phyloP scores from a whole-genome alignment of 2,888 invertebrate genomes.

The Napeogenes inachia region DNA sequence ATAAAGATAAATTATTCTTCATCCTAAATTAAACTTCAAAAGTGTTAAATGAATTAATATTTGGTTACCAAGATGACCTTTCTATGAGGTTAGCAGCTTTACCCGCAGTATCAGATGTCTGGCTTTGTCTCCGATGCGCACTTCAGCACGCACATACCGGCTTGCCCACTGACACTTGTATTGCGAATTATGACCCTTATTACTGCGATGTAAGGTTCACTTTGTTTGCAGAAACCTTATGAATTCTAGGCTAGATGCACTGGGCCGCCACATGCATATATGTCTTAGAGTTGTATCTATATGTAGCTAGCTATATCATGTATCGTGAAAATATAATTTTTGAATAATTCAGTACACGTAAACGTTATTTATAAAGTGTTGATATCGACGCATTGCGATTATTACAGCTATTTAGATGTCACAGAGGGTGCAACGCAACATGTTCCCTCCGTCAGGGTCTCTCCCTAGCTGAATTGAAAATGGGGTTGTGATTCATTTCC shows the following conservation, averaged over 20 bases:
- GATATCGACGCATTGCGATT: constrained; percentile 54
- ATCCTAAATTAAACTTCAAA: too few relatives aligned
- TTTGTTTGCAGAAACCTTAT: constrained; percentile 10
- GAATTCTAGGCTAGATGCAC: constrained; percentile 4
- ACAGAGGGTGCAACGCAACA: constrained; percentile 63
- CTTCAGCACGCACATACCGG: constrained; percentile 50
- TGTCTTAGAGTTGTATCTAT: neutral
- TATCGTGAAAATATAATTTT: constrained; percentile 8
- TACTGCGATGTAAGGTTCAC: constrained; percentile 18
- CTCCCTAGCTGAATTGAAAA: constrained; percentile 68
- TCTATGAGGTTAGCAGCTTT: constrained; percentile 13
- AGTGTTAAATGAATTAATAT: too few relatives aligned
- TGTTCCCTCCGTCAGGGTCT: constrained; percentile 51
- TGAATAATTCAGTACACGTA: constrained; percentile 13
- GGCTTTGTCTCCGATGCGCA: constrained; percentile 56
- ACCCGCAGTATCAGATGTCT: constrained; percentile 53
- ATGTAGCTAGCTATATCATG: neutral
- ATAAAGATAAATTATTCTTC: too few relatives aligned
- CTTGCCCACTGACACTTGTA: constrained; percentile 39
- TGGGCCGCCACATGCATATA: neutral
- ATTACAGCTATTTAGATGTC: constrained; percentile 67
- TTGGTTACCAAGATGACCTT: neutral
- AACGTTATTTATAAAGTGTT: constrained; percentile 18
- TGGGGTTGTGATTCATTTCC: constrained; percentile 77
- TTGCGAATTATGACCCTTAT: constrained; percentile 28